phyloP scores from a whole-genome alignment of 2,797 vertebrate genomes.

The Peromyscus attwateri region DNA sequence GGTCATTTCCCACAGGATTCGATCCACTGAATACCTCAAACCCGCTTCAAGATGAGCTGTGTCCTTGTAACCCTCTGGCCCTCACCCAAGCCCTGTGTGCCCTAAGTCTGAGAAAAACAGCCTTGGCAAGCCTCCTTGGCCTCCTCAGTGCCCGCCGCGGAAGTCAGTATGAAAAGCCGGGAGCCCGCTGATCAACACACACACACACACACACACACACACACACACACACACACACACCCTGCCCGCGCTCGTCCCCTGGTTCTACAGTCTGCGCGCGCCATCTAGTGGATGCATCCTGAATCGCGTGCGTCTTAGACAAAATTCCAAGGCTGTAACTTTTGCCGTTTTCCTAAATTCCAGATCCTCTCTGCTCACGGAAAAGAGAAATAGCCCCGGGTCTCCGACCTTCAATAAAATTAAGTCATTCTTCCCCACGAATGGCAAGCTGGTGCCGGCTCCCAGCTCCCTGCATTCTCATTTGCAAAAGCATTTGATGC shows the following conservation, averaged over 20 bases:
- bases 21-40: not conserved
- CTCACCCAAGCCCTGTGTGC: not conserved
- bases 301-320: accelerated
- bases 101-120: not conserved
- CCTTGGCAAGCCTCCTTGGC: accelerated
- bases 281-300: not conserved
- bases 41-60: not conserved
- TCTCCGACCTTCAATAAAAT: not conserved
- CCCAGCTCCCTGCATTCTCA: not conserved
- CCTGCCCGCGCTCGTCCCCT: accelerated
- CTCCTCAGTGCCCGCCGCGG: accelerated
- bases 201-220: too few relatives aligned
- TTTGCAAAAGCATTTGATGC: not conserved
- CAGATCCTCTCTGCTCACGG: not conserved
- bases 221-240: too few relatives aligned
- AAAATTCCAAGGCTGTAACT: not conserved
- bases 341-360: not conserved
- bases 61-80: not conserved
- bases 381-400: not conserved
- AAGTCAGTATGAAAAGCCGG: not conserved
- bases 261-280: not conserved
- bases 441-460: not conserved
- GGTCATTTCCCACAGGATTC: not conserved
- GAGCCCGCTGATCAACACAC: too few relatives aligned
- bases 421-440: not conserved